Evolutionary conservation across 1,140 invertebrate species (phyloP), one percentile per base, ranked within the genome.

Genomic region (Bathynomus jamesi): DNA sequence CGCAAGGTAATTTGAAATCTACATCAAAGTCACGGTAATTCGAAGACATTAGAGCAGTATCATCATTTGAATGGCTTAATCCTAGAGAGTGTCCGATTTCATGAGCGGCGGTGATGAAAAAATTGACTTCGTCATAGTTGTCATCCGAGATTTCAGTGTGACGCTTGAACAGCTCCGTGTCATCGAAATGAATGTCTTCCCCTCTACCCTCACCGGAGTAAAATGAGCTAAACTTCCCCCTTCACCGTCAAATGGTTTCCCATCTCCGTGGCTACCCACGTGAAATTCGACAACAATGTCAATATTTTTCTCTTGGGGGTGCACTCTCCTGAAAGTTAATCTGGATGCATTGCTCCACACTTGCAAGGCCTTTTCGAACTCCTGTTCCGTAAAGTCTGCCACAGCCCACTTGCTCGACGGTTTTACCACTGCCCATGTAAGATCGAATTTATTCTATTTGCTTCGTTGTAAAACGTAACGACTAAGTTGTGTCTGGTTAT

Each of bases 81-180:
- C 94, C 94, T 28, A 98, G 83, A 5, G 93, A 94, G 82, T 97
- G 94, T 5, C 94, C 94, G 79, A 95, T 93, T 83, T 97, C 95
- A 81, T 98, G 95, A 40, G 91, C 92, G 3, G 94, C 94, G 61
- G 96, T 94, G 71, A 91, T 89, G 79, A 94, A 92, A 76, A 97
- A 85, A 79, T 90, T 92, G n/a, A 91, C 93, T 40, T 92, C 87
- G 31, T 69, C 11, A n/a, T n/a, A n/a, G n/a, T n/a, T n/a, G n/a
- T n/a, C n/a, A n/a, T 30, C 29, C 5, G 61, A 30, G 21, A 53
- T 21, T 21, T 65, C 28, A 10, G 24, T 24, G 29, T 70, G 69
- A 3, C 29, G n/a, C 62, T 79, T 78, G 84, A 85, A 84, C 4
- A 65, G 27, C 76, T 83, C 82, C 21, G 77, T 77, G 28, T 82